Evolutionary conservation across 2,113 vertebrate species (phyloP).

Genomic region (Alouatta palliata): DNA sequence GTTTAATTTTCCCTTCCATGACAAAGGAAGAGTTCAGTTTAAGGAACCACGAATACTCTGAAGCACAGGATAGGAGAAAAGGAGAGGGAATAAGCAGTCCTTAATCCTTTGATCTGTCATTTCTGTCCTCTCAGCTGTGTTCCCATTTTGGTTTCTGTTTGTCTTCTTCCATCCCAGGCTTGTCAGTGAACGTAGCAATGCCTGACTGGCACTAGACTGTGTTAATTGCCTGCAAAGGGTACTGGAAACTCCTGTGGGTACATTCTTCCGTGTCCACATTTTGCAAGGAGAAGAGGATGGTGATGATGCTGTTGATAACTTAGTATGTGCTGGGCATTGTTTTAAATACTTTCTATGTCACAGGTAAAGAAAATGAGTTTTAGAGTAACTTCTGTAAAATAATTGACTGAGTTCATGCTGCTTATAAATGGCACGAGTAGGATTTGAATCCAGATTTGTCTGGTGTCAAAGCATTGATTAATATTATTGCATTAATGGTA

Average conservation of each 20-base stretch:
- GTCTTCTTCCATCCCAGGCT: neutral
- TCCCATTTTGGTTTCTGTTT: neutral
- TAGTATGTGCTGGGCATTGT: neutral
- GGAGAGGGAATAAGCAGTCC: neutral
- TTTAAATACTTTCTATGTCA: neutral
- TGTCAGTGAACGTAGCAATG: neutral
- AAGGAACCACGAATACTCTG: neutral
- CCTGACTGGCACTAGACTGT: neutral
- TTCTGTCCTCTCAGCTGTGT: neutral
- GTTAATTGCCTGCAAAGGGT: neutral
- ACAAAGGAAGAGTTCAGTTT: neutral
- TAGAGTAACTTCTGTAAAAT: neutral
- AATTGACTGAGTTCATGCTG: neutral
- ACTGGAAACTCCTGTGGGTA: neutral
- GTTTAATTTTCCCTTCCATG: neutral
- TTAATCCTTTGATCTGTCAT: neutral
- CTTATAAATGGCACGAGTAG: neutral
- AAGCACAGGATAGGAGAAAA: neutral
- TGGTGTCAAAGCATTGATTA: neutral
- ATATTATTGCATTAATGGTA: neutral
- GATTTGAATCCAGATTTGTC: neutral
- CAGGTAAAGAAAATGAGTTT: neutral
- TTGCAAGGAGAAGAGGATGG: neutral
- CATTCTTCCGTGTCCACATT: neutral
- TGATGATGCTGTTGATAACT: neutral